phyloP scores from a whole-genome alignment of 2,797 vertebrate genomes.

The Arrhamphus sclerolepis region DNA sequence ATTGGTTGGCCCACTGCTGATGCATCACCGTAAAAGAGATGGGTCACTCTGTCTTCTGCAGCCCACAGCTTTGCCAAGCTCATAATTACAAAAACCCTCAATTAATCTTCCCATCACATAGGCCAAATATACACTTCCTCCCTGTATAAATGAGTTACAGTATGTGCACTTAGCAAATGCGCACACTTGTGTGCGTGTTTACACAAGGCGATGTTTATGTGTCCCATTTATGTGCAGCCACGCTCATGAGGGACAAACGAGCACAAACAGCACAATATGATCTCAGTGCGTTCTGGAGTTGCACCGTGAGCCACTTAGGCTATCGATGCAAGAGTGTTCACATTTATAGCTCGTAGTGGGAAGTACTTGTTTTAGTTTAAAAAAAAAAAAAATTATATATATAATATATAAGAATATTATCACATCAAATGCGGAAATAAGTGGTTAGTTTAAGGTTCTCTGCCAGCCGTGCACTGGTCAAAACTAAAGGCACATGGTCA shows the following conservation, averaged over 20 bases:
- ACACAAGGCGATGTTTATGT: conserved; percentile 28
- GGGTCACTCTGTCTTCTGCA: conserved; percentile 81
- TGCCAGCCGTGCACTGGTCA: conserved; percentile 1
- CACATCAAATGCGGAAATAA: no score
- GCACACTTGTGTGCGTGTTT: conserved; percentile 34
- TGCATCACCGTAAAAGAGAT: conserved; percentile 79
- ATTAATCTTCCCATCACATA: conserved; percentile 85
- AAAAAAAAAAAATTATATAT: not conserved
- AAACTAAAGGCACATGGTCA: not conserved
- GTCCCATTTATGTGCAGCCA: conserved; percentile 15
- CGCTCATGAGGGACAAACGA: conserved; percentile 33
- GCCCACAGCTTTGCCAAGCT: conserved; percentile 79
- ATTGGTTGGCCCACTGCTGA: conserved; percentile 78
- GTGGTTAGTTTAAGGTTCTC: conserved; percentile 19
- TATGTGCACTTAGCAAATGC: conserved; percentile 51
- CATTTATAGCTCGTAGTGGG: no score
- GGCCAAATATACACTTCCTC: conserved; percentile 77
- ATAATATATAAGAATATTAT: not conserved
- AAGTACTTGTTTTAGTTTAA: no score
- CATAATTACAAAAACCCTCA: conserved; percentile 83
- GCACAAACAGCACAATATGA: conserved; percentile 29
- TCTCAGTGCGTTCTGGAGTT: conserved; percentile 7
- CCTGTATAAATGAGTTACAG: conserved; percentile 74
- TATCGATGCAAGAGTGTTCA: conserved; percentile 13
- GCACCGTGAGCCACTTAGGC: conserved; percentile 8